Evolutionary conservation across 92 coral and sea anemone species (phyloP).

Genomic region (Epizoanthus stellaris): DNA sequence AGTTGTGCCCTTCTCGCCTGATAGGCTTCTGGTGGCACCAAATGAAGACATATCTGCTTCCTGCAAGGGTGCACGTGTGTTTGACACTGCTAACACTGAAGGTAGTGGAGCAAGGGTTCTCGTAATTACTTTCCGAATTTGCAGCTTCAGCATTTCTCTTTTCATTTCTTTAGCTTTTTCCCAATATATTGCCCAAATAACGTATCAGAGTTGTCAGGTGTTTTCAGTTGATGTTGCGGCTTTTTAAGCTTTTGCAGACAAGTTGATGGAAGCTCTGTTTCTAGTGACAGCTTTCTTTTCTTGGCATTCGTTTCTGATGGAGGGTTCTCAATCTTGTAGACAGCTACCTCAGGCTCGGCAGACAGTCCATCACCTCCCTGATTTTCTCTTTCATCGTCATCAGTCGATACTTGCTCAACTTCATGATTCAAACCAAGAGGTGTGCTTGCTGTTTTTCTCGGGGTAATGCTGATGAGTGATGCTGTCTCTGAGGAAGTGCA

Average conservation of each 20-base stretch:
- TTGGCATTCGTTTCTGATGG: slow-evolving; percentile 31
- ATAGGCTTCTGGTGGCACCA: no score
- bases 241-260: slow-evolving; percentile 55
- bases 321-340: slow-evolving; percentile 37
- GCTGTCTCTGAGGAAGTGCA: slow-evolving; percentile 55
- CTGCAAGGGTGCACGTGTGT: no score
- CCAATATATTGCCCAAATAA: slow-evolving; percentile 54
- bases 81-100: no score
- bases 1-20: no score
- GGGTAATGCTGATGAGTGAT: no score
- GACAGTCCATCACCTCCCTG: no score
- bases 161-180: slow-evolving; percentile 50
- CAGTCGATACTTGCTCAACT: no score
- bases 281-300: slow-evolving; percentile 42
- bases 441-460: slow-evolving; percentile 50
- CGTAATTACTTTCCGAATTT: slow-evolving; percentile 58
- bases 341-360: no score
- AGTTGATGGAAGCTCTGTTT: slow-evolving; percentile 55
- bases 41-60: no score
- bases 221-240: background rate
- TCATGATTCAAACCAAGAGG: no score
- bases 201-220: slow-evolving; percentile 34
- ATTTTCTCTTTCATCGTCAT: no score
- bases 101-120: slow-evolving; percentile 15
- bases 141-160: slow-evolving; percentile 62